Base-by-base conservation (phyloP, 2,797 vertebrate genomes). In the Anguilla marmorata region DNA sequence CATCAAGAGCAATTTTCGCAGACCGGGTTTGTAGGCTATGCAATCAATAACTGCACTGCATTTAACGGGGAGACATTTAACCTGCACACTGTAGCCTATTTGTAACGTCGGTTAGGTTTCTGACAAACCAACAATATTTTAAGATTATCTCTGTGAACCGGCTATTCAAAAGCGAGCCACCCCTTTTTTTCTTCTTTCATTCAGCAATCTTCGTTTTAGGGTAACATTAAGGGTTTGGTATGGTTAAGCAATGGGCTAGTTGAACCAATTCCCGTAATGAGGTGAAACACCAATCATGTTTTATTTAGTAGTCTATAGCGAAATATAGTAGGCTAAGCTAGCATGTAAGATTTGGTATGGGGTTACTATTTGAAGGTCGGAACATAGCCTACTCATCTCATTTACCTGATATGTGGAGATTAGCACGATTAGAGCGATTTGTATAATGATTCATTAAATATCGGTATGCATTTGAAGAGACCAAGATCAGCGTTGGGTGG, bases 131-230 rank as follows among this genome's bases (percentile, higher is more conserved):
- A 52, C 33, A 50, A 69, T 66, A 30, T 21, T 16, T 84, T 54
- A 30, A n/a, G 33, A 9, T 50, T 74, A 45, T 74, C 84, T 76
- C 37, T 41, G 37, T 7, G 3, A 27, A 14, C 69, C 84, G 33
- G 54, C 82, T 60, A n/a, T 72, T 88, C 24, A 85, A 63, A 58
- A 84, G 48, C 50, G 45, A 87, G 79, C 27, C 66, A 74, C 50
- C 69, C 87, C 24, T 37, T 84, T 41, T 50, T 85, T 85, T 50
- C 79, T 56, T 41, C 16, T 66, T 11, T 63, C 52, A 58, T 33
- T 37, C n/a, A 30, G 52, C 54, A 19, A 30, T 60, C 69, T 41
- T 85, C 48, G 56, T 85, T 52, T 24, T 66, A 84, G 66, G 48
- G 52, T 37, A 88, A 41, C 41, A 33, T 76, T 30, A 24, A 41